Conservation (phyloP, 23 tunicate species). For the Oikopleura dioica region DNA sequence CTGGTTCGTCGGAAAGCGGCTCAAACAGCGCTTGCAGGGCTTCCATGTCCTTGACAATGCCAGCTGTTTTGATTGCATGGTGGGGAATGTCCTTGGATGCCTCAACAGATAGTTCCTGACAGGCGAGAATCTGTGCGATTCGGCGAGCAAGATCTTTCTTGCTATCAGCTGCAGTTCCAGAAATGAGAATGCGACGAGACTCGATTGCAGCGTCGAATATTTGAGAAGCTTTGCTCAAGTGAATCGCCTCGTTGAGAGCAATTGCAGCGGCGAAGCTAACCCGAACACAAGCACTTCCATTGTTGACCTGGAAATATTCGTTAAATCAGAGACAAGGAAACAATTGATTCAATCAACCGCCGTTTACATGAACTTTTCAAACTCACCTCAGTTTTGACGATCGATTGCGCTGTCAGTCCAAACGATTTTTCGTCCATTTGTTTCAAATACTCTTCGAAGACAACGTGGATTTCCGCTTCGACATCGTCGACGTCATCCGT, state of each 20-base stretch:
- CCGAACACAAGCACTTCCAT: background rate
- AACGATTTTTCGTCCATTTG: background rate
- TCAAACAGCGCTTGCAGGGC: background rate
- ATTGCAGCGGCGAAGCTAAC: background rate
- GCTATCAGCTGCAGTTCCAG: background rate
- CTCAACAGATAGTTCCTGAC: background rate
- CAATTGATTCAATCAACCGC: too few relatives aligned
- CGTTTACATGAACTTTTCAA: too few relatives aligned
- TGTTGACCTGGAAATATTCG: too few relatives aligned
- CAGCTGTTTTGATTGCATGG: conserved; percentile 8
- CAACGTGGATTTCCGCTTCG: background rate
- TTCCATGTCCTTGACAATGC: background rate
- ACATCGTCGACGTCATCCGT: background rate
- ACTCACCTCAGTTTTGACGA: background rate
- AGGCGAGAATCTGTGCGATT: conserved; percentile 5
- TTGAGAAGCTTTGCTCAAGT: background rate
- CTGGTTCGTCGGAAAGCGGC: background rate
- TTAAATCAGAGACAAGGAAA: too few relatives aligned
- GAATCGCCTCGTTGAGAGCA: conserved; percentile 6
- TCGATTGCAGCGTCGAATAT: background rate
- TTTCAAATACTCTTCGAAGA: background rate
- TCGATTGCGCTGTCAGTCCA: background rate
- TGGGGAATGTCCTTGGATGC: background rate
- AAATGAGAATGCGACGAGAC: background rate
- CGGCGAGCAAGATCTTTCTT: background rate